phyloP scores from a whole-genome alignment of 2,113 vertebrate genomes.

The Alligator mississippiensis region DNA sequence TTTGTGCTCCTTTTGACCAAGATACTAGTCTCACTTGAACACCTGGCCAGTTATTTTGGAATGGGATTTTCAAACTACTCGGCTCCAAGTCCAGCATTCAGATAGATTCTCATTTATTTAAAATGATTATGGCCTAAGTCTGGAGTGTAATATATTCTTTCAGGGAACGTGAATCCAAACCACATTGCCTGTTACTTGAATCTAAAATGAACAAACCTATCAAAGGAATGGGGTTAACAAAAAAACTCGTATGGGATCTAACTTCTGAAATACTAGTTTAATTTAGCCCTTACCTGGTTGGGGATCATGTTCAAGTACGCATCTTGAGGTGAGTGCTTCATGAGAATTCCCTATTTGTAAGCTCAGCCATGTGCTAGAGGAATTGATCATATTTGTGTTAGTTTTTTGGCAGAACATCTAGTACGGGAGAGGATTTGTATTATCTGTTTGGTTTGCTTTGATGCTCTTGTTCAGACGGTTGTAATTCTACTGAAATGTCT shows the following conservation, averaged over 20 bases:
- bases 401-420: background rate
- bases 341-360: background rate
- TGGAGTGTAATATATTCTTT: background rate
- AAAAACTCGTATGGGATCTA: background rate
- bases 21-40: conserved; percentile 19
- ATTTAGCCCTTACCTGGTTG: background rate
- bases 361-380: background rate
- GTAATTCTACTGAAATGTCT: background rate
- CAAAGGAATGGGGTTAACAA: background rate
- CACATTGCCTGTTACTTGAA: background rate
- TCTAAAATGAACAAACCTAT: background rate
- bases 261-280: background rate
- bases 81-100: background rate
- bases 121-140: conserved; percentile 53
- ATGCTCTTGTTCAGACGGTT: background rate
- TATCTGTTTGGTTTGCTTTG: background rate
- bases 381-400: background rate
- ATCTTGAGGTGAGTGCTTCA: background rate
- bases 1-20: background rate
- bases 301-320: background rate
- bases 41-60: background rate
- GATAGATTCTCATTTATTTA: conserved; percentile 57
- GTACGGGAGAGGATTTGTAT: background rate
- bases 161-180: background rate
- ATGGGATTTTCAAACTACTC: too few relatives aligned